Evolutionary conservation across 2,797 vertebrate genomes (phyloP), one percentile per base, ranked within the genome.

Genomic region (Acipenser oxyrinchus): DNA sequence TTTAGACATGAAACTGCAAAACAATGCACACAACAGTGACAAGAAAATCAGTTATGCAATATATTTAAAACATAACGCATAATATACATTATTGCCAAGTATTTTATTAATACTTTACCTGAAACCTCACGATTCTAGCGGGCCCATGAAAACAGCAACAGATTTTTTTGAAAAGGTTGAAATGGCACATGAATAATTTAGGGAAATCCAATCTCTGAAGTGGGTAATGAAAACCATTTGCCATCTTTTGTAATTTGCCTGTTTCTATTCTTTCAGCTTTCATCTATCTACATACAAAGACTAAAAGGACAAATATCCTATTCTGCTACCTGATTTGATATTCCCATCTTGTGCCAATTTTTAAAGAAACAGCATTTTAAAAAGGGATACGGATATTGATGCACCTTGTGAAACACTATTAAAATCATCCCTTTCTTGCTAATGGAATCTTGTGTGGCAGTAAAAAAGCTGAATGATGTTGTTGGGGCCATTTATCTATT

Each of bases 361-460:
- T 76, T 72, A 83, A 68, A 79, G 63, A 68, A 68, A 65, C 50
- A 49, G 49, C 65, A 51, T 66, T 60, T 67, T 51, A 64, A 68
- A 71, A 66, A 64, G 62, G 64, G 75, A 61, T 82, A 85, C 77
- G 79, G 84, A 84, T 87, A 83, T 86, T 82, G 77, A 83, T 85
- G 85, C 83, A 86, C 81, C 78, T 82, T 75, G 77, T 79, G 82
- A 76, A 75, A 69, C 75, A 79, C 37, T 37, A 37, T 37, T 37
- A 37, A 37, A 37, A 37, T 37, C 37, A 79, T 79, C 81, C 81
- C 68, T 15, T 77, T 81, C 75, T 78, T 73, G 85, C 84, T 89
- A 88, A 88, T 88, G 86, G 83, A 84, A 88, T 86, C 85, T 87
- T 87, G 80, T 89, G 86, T 72, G 68, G 77, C 75, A 81, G 82